Evolutionary conservation across 1,140 invertebrate genomes (phyloP), one percentile per base, ranked within the genome.

Genomic region (Meloidogyne floridensis): DNA sequence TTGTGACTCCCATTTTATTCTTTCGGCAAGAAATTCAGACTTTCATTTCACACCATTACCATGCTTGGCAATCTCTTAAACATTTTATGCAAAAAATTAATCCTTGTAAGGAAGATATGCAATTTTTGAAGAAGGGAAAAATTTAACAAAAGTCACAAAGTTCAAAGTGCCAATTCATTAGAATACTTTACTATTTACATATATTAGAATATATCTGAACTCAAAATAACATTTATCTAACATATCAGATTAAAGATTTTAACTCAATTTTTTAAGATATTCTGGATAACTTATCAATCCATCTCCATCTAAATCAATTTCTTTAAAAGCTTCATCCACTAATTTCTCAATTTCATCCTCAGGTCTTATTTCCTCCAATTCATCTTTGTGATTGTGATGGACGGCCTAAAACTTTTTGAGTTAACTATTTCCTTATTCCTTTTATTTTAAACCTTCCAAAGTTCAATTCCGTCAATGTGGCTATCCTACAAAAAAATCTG

Each of bases 231-330:
- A 75, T 75, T 10, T 18, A 11, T 3, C 9, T 18, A 43, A 10
- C 20, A 32, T 0, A 15, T 42, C 13, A 15, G 10, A 20, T 32
- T 13, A 43, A 56, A 20, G 7, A 42, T 79, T 78, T 72, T 71
- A 32, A 15, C 77, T 20, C 54, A 80, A 18, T n/a, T 78, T 74
- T 20, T 81, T 83, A 6, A 75, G 18, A 20, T 82, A 82, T 74
- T 82, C 81, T 15, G 80, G 43, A 59, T 82, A 82, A 51, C 43
- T 69, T 13, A 82, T 82, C 71, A 82, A 6, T 51, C 81, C 81
- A 56, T 82, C 81, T 10, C 73, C 59, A 54, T 82, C 59, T 53
- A 80, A 20, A 53, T 82, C 81, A 2, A 82, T 15, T 7, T 83
- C 81, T 47, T 83, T 54, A 43, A 82, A 56, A 51, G 82, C 71